Evolutionary conservation across 2,113 vertebrate genomes (phyloP).

Genomic region (Strigops habroptila): DNA sequence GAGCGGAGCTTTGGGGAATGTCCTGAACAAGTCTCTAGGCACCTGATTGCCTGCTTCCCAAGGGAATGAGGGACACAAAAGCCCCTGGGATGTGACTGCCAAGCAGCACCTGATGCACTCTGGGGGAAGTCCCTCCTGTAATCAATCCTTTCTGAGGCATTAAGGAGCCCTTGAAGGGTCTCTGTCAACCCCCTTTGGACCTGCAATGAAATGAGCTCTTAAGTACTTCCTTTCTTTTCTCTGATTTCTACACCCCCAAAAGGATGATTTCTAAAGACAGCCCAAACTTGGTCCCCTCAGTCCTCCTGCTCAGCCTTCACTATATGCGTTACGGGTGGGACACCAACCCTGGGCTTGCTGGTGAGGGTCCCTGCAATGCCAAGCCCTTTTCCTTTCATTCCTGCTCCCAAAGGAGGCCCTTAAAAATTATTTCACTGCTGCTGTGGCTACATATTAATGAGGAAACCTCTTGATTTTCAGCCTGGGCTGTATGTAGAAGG

Average conservation of each 20-base stretch:
- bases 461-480: background rate
- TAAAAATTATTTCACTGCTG: too few relatives aligned
- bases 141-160: background rate
- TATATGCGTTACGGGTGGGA: rapidly evolving
- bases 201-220: background rate
- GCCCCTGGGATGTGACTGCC: background rate
- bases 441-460: background rate
- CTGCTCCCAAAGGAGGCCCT: background rate
- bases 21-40: background rate
- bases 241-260: background rate
- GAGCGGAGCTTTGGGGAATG: background rate
- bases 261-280: background rate
- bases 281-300: background rate
- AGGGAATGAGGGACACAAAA: rapidly evolving
- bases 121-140: rapidly evolving
- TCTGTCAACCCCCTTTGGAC: background rate
- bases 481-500: background rate
- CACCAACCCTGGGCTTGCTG: rapidly evolving
- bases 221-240: background rate
- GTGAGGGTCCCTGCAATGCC: background rate
- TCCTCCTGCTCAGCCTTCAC: background rate
- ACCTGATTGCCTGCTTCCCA: rapidly evolving
- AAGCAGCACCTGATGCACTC: background rate
- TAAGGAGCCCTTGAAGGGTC: background rate
- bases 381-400: background rate